These are phyloP conservation scores for Tenthredo scrophulariae DNA, from an alignment of 2,888 invertebrate species.

Conservation along the genomic window DNA sequence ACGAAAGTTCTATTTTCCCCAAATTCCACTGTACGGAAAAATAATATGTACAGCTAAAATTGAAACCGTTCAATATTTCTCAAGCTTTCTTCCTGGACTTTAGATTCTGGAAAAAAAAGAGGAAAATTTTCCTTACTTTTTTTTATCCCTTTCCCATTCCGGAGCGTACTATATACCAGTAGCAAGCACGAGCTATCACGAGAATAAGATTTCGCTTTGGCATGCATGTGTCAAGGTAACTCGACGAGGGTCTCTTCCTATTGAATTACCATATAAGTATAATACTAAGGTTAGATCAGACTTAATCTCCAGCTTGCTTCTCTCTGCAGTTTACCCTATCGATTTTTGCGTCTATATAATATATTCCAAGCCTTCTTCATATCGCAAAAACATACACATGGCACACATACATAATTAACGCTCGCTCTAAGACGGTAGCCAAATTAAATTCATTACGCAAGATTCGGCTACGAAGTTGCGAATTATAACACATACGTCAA, in stretches of 20 bases:
- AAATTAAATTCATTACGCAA: neutral
- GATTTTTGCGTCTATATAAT: slow-evolving; percentile 14
- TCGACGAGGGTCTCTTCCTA: slow-evolving; percentile 38
- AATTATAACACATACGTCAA: neutral
- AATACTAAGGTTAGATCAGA: neutral
- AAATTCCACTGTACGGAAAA: neutral
- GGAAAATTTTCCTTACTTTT: neutral
- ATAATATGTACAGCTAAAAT: neutral
- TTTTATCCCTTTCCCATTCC: neutral
- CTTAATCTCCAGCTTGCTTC: neutral
- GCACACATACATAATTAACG: neutral
- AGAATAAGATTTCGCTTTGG: slow-evolving; percentile 21
- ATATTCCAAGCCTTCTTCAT: neutral
- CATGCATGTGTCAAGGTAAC: slow-evolving; percentile 39
- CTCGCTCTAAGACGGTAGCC: neutral
- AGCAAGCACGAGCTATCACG: neutral
- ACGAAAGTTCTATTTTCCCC: neutral
- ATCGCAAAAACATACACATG: neutral
- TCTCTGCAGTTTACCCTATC: slow-evolving; percentile 5
- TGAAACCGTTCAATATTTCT: neutral
- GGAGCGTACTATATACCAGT: neutral
- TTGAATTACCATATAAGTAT: neutral
- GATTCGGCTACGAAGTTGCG: neutral
- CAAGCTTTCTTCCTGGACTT: neutral
- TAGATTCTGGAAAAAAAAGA: neutral